Base-by-base conservation (phyloP, 1,140 invertebrate species). In the Hesperophylax magnus region DNA sequence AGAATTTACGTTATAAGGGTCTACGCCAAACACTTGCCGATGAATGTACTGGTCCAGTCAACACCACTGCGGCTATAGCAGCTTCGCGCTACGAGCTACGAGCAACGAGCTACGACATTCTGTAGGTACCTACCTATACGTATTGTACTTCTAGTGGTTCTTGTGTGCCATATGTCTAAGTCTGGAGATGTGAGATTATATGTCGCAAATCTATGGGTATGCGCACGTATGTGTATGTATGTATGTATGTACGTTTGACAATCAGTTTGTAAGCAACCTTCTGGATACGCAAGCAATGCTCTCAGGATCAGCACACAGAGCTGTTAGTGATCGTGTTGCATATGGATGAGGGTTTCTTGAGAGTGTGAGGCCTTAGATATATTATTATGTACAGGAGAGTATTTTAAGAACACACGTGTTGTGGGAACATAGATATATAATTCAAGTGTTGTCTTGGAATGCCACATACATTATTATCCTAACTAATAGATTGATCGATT, bases 191-290 rank as follows among this genome's bases (percentile, higher is more conserved):
- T 4, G 39, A 47, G 39, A 1, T 47, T 47, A 11, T 47, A 47
- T 47, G 3, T 11, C 9, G 11, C 39, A 47, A 1, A 8, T 14
- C 9, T 47, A 47, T 9, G 11, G 39, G 39, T 14, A 47, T 61
- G 7, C 4, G 18, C 9, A 61, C 7, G 11, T 22, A n/a, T 20
- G 56, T n/a, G 3, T 60, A n/a, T 60, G 4, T n/a, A 7, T 58
- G 56, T 39, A 39, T 47, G 39, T 47, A 47, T 11, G 39, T 47
- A 47, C 39, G 9, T 47, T 47, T 47, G 39, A 47, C 39, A 61
- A 61, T 61, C 58, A 20, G n/a, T 61, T 61, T 22, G 58, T 61
- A 22, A 61, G 18, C 18, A 61, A 61, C 58, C 58, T 61, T 22
- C 18, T 61, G 58, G 58, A 14, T 20, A 61, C 58, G 58, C 8